Base-by-base conservation (phyloP, 2,113 vertebrate genomes). In the Alosa alosa region DNA sequence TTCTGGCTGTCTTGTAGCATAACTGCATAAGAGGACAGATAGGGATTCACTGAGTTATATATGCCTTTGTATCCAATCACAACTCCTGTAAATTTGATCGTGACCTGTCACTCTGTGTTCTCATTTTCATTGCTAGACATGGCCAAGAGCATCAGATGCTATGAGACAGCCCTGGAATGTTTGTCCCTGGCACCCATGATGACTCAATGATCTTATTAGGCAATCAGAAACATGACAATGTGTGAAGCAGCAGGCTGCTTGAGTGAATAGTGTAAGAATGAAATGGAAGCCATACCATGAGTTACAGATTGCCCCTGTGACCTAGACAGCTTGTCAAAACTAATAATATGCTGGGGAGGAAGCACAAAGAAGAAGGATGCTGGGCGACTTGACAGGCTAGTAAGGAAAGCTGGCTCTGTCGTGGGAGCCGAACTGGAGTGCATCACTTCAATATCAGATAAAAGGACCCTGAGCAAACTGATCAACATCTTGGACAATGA, bases 41-140 rank as follows among this genome's bases (percentile, higher is more conserved):
- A 44, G 41, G 41, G 41, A 4, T 44, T 44, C 41, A 1, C 47
- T 49, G 47, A 49, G 11, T 49, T 49, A 49, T 13, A 49, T 49
- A 49, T 44, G 41, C 41, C 41, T 44, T 44, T 44, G 41, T 44
- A 55, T 17, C 13, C 52, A 4, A 18, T 55, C 15, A 55, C 4
- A 17, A 36, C n/a, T 72, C 25, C 64, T 31, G 64, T 72, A 72
- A 72, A 72, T 72, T 9, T 72, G 64, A 25, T 31, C 64, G 31
- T 36, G n/a, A 72, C 9, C 25, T 72, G 64, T 72, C 64, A 36
- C 7, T 36, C 64, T 31, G 25, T 72, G 36, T 72, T 72, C 64
- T 72, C 64, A 72, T 72, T 72, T 36, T 72, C 64, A 72, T 25
- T 36, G 25, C 64, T 72, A 72, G 64, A 72, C 64, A 72, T 8